Percentiles rank a stretch among this genome's conserved stretches.
These are phyloP conservation scores for Heliconius nattereri DNA, from an alignment of 1,140 invertebrate genomes.

Conservation along the genomic window DNA sequence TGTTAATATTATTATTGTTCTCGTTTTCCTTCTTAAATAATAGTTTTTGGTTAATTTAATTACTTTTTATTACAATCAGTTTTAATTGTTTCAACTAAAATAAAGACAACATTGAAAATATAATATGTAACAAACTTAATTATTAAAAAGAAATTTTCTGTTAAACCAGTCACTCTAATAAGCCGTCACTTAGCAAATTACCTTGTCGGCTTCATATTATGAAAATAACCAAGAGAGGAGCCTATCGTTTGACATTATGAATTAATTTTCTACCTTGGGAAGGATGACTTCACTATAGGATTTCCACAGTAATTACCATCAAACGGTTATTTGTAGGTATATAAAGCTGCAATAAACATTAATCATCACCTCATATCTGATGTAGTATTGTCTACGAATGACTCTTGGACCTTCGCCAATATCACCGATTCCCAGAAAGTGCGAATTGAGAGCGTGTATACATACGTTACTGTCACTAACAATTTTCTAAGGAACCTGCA, in stretches of 20 bases:
- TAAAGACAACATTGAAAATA: too few species aligned
- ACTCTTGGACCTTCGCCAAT: slow-evolving; percentile 40
- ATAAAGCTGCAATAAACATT: slow-evolving; percentile 27
- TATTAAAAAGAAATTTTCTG: background rate
- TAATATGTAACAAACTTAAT: too few species aligned
- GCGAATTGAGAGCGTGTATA: slow-evolving; percentile 38
- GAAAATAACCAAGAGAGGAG: background rate
- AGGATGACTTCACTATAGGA: slow-evolving; percentile 18
- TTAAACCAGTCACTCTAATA: background rate
- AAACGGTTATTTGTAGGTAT: slow-evolving; percentile 19
- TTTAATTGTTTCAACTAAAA: too few species aligned
- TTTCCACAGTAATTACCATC: slow-evolving; percentile 14
- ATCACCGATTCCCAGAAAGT: slow-evolving; percentile 45
- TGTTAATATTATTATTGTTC: background rate
- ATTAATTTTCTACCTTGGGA: background rate
- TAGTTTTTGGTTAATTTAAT: background rate
- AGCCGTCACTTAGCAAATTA: background rate
- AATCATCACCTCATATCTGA: slow-evolving; percentile 28
- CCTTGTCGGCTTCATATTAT: background rate
- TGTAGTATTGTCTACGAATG: slow-evolving; percentile 37
- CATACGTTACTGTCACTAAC: slow-evolving; percentile 47
- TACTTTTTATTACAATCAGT: background rate
- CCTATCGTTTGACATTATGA: background rate
- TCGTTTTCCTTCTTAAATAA: slow-evolving; percentile 22
- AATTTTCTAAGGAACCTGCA: slow-evolving; percentile 50